A percentile compares a stretch with the other conserved stretches of the same genome.
Evolutionary conservation across 2,113 vertebrate genomes (phyloP).

Genomic region (Spermophilus dauricus): DNA sequence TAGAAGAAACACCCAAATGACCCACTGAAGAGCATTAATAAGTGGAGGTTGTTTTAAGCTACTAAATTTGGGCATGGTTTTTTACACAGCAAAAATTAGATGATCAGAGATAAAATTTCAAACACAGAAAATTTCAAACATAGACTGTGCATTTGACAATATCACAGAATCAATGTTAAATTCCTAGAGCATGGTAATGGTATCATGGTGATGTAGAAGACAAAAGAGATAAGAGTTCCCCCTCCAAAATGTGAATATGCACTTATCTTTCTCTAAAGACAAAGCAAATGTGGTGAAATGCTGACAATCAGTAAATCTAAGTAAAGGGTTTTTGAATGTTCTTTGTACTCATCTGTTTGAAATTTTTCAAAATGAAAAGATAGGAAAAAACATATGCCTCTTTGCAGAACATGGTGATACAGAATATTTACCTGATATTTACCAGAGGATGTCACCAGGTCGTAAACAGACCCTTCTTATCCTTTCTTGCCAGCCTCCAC

Average conservation of each 20-base stretch:
- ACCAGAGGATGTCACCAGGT: neutral
- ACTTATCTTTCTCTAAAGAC: neutral
- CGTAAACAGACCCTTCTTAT: neutral
- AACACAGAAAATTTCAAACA: neutral
- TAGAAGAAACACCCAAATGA: neutral
- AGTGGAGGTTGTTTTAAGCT: neutral
- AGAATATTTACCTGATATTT: neutral
- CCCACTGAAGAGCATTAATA: neutral
- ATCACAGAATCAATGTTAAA: slow-evolving; percentile 17
- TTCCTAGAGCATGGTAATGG: neutral
- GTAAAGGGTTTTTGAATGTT: neutral
- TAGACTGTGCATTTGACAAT: neutral
- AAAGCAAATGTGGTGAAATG: slow-evolving; percentile 25
- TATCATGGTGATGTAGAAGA: neutral
- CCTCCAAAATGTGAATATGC: neutral
- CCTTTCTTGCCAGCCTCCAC: neutral
- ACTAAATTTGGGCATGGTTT: neutral
- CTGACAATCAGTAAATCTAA: slow-evolving; percentile 44
- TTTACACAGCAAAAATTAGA: slow-evolving; percentile 7
- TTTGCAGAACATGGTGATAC: neutral
- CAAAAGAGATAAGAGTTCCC: neutral
- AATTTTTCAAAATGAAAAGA: slow-evolving; percentile 58
- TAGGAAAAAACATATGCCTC: neutral
- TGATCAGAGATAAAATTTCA: neutral
- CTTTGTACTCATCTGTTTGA: slow-evolving; percentile 6